Conservation (phyloP, 2,113 vertebrate species). For the Amphiprion percula region DNA sequence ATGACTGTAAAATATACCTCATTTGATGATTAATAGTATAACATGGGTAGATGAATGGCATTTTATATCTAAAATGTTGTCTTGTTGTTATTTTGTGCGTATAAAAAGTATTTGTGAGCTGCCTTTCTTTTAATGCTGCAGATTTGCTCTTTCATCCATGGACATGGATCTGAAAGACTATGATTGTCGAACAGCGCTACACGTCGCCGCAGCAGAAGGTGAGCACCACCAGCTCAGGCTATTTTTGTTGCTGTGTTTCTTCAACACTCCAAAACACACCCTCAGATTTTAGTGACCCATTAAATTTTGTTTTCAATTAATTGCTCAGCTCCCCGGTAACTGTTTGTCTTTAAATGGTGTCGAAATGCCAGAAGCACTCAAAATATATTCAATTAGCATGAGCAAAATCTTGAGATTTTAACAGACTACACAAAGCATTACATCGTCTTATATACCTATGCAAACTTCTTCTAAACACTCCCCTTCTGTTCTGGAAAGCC, state of each 20-base stretch:
- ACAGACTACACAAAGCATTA: too few relatives aligned
- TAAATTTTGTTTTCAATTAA: not conserved
- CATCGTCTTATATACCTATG: too few relatives aligned
- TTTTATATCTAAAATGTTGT: not conserved
- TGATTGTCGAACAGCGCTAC: slow-evolving; percentile 88
- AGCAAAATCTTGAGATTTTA: too few relatives aligned
- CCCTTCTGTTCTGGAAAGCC: too few relatives aligned
- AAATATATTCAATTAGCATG: not conserved
- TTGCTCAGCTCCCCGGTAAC: not conserved
- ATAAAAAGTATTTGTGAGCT: not conserved
- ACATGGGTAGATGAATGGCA: too few relatives aligned
- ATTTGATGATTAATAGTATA: too few relatives aligned
- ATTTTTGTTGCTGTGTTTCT: not conserved
- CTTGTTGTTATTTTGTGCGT: not conserved
- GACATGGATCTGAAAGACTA: slow-evolving; percentile 91
- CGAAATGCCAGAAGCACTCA: too few relatives aligned
- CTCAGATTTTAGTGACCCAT: too few relatives aligned
- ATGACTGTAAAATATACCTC: too few relatives aligned
- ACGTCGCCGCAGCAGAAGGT: slow-evolving; percentile 91
- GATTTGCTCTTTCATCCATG: slow-evolving; percentile 90
- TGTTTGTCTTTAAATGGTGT: not conserved
- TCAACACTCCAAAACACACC: not conserved
- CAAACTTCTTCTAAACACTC: too few relatives aligned
- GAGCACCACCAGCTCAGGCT: slow-evolving; percentile 19
- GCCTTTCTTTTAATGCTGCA: slow-evolving; percentile 51